Conservation (phyloP, 2,797 vertebrate genomes). For the Kryptolebias ocellatus region DNA sequence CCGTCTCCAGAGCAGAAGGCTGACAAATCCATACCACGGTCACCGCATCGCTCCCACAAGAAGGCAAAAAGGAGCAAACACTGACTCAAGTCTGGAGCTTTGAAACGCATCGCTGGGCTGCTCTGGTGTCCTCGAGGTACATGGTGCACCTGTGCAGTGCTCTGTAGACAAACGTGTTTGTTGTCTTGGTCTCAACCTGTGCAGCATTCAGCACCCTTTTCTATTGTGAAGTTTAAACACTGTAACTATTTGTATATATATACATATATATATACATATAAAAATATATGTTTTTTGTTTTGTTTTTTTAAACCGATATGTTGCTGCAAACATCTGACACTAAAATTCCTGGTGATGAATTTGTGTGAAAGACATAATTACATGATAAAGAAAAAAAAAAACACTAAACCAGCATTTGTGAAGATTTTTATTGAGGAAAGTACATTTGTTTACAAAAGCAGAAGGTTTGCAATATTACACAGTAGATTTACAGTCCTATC, state of each 20-base stretch:
- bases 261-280: slow-evolving; percentile 54
- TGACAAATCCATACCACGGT: slow-evolving; percentile 79
- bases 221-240: slow-evolving; percentile 79
- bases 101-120: slow-evolving; percentile 12
- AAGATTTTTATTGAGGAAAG: slow-evolving; percentile 72
- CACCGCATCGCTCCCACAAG: slow-evolving; percentile 84
- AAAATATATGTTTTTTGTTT: slow-evolving; percentile 60
- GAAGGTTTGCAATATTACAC: slow-evolving; percentile 57
- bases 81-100: slow-evolving; percentile 61
- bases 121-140: slow-evolving; percentile 15
- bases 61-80: slow-evolving; percentile 86
- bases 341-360: slow-evolving; percentile 69
- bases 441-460: slow-evolving; percentile 70
- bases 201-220: slow-evolving; percentile 76
- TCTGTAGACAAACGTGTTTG: slow-evolving; percentile 34
- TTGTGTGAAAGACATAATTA: slow-evolving; percentile 15
- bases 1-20: slow-evolving; percentile 77
- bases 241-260: slow-evolving; percentile 82
- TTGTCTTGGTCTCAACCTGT: slow-evolving; percentile 49
- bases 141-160: slow-evolving; percentile 39
- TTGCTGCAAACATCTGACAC: slow-evolving; percentile 67
- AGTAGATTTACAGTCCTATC: slow-evolving; percentile 55
- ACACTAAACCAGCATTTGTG: background rate
- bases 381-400: background rate
- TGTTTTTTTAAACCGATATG: slow-evolving; percentile 78